Evolutionary conservation across 2,888 invertebrate genomes (phyloP).

Genomic region (Euzophera pinguis): DNA sequence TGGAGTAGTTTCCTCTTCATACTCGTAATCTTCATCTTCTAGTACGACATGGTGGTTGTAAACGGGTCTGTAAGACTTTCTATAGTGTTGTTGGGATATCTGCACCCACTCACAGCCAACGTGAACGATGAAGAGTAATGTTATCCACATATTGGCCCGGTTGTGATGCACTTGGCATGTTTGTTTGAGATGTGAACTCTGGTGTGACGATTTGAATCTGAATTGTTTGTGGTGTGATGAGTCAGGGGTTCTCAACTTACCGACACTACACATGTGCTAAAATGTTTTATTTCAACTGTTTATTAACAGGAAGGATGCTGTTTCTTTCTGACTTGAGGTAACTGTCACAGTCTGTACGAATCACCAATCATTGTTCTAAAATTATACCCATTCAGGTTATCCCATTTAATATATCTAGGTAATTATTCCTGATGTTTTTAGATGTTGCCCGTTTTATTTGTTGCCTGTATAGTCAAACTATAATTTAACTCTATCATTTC

Average conservation of each 20-base stretch:
- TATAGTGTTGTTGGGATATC: slow-evolving; percentile 61
- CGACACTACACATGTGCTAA: too few relatives aligned
- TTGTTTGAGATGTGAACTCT: slow-evolving; percentile 35
- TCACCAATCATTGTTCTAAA: too few relatives aligned
- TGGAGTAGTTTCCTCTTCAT: slow-evolving; percentile 21
- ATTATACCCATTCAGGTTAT: too few relatives aligned
- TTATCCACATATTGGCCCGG: slow-evolving; percentile 32
- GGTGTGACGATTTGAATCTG: slow-evolving; percentile 36
- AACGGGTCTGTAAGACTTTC: slow-evolving; percentile 32
- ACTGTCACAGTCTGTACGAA: too few relatives aligned
- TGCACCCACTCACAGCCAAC: slow-evolving; percentile 62
- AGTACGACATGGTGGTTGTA: slow-evolving; percentile 19
- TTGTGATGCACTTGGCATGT: slow-evolving; percentile 21
- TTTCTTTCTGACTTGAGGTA: too few relatives aligned
- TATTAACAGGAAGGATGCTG: too few relatives aligned
- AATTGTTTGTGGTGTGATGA: slow-evolving; percentile 26
- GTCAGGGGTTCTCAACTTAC: slow-evolving; percentile 38
- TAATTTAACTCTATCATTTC: too few relatives aligned
- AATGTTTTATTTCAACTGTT: too few relatives aligned
- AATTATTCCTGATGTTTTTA: too few relatives aligned
- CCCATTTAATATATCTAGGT: too few relatives aligned
- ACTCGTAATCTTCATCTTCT: slow-evolving; percentile 11
- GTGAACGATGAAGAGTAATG: slow-evolving; percentile 36
- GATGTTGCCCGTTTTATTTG: too few relatives aligned
- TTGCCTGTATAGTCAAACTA: too few relatives aligned